phyloP scores from a whole-genome alignment of 1,140 invertebrate species.

The Himalopsyche phryganea region DNA sequence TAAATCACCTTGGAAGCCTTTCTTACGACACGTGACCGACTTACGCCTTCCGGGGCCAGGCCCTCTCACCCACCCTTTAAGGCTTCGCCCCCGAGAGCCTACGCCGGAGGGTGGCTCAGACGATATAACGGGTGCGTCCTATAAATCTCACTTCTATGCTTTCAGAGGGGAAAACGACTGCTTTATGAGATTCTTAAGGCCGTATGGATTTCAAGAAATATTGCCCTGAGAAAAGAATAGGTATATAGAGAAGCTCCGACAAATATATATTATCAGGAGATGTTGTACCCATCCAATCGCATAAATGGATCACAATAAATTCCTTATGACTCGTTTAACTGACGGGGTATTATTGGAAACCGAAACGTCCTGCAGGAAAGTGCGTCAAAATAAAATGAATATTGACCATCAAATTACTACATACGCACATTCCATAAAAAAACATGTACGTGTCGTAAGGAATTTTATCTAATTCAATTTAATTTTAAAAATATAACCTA shows the following conservation, averaged over 20 bases:
- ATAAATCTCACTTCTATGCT: slow-evolving; percentile 57
- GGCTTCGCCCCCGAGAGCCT: neutral
- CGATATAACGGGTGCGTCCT: slow-evolving; percentile 44
- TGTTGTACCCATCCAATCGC: slow-evolving; percentile 27
- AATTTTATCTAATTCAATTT: too few relatives aligned
- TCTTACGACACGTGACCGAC: slow-evolving; percentile 35
- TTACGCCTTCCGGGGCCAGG: slow-evolving; percentile 30
- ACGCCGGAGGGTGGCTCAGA: slow-evolving; percentile 11
- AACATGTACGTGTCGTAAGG: too few relatives aligned
- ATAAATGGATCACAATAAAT: slow-evolving; percentile 35
- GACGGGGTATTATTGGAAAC: slow-evolving; percentile 16
- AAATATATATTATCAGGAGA: slow-evolving; percentile 25
- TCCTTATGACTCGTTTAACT: slow-evolving; percentile 30
- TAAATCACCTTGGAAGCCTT: slow-evolving; percentile 32
- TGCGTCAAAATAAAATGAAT: too few relatives aligned
- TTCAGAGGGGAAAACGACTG: slow-evolving; percentile 52
- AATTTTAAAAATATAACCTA: too few relatives aligned
- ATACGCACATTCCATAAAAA: too few relatives aligned
- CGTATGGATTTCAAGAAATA: slow-evolving; percentile 57
- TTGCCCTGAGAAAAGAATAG: slow-evolving; percentile 40
- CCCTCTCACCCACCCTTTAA: slow-evolving; percentile 4
- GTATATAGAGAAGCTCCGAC: slow-evolving; percentile 18
- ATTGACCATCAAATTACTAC: too few relatives aligned
- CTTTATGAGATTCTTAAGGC: slow-evolving; percentile 57
- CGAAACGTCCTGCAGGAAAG: neutral